phyloP scores from a whole-genome alignment of 1,140 invertebrate species.

The Onthophagus taurus region DNA sequence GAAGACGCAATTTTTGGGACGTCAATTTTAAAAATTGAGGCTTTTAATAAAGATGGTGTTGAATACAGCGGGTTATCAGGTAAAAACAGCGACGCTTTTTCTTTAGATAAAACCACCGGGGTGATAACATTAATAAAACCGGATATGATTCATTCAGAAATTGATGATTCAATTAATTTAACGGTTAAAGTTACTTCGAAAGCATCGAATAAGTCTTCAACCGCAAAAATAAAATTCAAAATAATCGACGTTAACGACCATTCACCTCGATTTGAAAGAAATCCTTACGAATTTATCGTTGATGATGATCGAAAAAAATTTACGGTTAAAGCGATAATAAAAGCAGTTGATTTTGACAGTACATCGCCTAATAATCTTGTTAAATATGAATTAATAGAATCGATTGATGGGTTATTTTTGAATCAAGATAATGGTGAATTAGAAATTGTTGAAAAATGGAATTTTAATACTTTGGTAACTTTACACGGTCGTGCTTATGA shows the following conservation, averaged over 20 bases:
- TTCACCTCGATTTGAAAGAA: constrained; percentile 68
- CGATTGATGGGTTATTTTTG: constrained; percentile 40
- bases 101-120: constrained; percentile 68
- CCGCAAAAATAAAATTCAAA: constrained; percentile 61
- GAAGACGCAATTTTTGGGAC: constrained; percentile 74
- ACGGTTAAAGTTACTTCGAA: constrained; percentile 79
- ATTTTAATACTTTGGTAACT: constrained; percentile 46
- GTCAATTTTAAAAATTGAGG: constrained; percentile 61
- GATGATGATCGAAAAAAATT: constrained; percentile 63
- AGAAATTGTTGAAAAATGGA: constrained; percentile 21
- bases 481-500: constrained; percentile 68
- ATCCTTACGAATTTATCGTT: constrained; percentile 72
- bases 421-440: constrained; percentile 66
- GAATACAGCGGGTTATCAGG: constrained; percentile 65
- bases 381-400: constrained; percentile 65
- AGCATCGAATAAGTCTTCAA: constrained; percentile 64
- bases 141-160: constrained; percentile 63
- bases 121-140: constrained; percentile 64
- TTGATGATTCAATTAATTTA: constrained; percentile 35
- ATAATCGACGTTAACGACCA: constrained; percentile 83
- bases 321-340: constrained; percentile 59
- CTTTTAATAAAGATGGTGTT: constrained; percentile 65
- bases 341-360: constrained; percentile 73
- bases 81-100: constrained; percentile 61
- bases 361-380: constrained; percentile 79